A percentile compares a stretch with the other conserved stretches of the same genome.
Conservation (phyloP, 1,140 invertebrate genomes). For the Eupeodes corollae region DNA sequence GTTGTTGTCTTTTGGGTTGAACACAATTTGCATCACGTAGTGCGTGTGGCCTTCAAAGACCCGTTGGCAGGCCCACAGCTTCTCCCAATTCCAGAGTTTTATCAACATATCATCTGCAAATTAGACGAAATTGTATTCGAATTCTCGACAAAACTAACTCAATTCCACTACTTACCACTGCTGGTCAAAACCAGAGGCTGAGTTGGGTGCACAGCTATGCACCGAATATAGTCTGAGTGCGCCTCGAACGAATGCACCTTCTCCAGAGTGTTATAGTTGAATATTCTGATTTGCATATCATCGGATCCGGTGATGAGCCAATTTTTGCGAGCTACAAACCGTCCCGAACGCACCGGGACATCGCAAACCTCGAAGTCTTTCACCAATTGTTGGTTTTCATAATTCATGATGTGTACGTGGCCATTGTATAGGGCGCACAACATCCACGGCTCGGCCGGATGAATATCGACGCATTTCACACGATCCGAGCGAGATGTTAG, state of each 20-base stretch:
- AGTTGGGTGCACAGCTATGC: slow-evolving; percentile 93
- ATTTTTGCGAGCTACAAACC: slow-evolving; percentile 95
- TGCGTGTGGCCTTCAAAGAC: slow-evolving; percentile 97
- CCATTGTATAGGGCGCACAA: slow-evolving; percentile 96
- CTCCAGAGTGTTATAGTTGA: slow-evolving; percentile 98
- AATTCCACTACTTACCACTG: slow-evolving; percentile 55
- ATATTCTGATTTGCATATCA: slow-evolving; percentile 90
- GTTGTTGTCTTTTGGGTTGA: slow-evolving; percentile 99
- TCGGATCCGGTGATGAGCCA: slow-evolving; percentile 98
- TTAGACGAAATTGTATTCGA: not conserved
- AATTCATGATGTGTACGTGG: slow-evolving; percentile 98
- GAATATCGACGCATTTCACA: slow-evolving; percentile 95
- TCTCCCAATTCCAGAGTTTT: slow-evolving; percentile 99
- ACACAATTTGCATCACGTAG: slow-evolving; percentile 99
- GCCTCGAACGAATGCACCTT: slow-evolving; percentile 93
- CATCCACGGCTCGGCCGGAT: slow-evolving; percentile 97
- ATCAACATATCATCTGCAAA: slow-evolving; percentile 88
- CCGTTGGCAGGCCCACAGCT: slow-evolving; percentile 93
- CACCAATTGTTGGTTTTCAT: slow-evolving; percentile 69
- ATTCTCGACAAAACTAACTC: too few relatives aligned
- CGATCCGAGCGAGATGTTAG: slow-evolving; percentile 93
- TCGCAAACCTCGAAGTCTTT: slow-evolving; percentile 72
- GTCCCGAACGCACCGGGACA: slow-evolving; percentile 86
- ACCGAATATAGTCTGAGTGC: slow-evolving; percentile 95
- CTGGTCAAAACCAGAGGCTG: slow-evolving; percentile 94